phyloP scores from a whole-genome alignment of 2,797 vertebrate species.

The Muscicapa comitata region DNA sequence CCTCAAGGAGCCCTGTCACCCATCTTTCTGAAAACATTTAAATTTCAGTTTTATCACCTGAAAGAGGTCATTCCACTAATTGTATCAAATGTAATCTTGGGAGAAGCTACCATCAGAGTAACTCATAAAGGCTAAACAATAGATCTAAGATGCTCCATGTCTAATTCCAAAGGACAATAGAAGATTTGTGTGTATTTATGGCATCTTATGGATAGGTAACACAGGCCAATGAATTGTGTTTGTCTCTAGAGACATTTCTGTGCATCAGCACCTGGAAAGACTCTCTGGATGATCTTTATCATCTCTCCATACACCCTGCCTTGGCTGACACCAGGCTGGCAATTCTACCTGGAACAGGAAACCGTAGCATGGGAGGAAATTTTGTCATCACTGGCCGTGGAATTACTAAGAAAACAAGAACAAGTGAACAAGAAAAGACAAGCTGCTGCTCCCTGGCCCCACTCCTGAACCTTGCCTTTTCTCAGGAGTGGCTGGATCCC shows the following conservation, averaged over 20 bases:
- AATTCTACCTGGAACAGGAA: not conserved
- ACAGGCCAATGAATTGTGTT: not conserved
- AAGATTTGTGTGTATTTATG: not conserved
- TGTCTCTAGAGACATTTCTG: not conserved
- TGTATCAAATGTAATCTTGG: not conserved
- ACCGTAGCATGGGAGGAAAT: fast-evolving
- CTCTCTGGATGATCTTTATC: not conserved
- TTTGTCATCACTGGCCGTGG: fast-evolving
- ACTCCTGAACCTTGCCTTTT: not conserved
- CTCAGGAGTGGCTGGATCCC: not conserved
- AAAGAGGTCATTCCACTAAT: not conserved
- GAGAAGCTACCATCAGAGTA: not conserved
- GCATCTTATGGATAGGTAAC: not conserved
- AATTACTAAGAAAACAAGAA: not conserved
- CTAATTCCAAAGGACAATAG: not conserved
- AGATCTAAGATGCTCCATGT: not conserved
- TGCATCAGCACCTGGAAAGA: not conserved
- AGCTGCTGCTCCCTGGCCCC: fast-evolving
- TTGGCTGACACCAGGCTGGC: not conserved
- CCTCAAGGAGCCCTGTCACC: not conserved
- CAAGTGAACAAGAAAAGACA: not conserved
- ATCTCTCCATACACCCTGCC: not conserved
- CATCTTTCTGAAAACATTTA: not conserved
- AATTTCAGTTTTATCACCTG: not conserved
- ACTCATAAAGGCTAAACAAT: not conserved